Percentiles rank a stretch among this genome's conserved stretches.
phyloP scores from a whole-genome alignment of 1,140 invertebrate species.

The Pseudomyrmex flavicornis region DNA sequence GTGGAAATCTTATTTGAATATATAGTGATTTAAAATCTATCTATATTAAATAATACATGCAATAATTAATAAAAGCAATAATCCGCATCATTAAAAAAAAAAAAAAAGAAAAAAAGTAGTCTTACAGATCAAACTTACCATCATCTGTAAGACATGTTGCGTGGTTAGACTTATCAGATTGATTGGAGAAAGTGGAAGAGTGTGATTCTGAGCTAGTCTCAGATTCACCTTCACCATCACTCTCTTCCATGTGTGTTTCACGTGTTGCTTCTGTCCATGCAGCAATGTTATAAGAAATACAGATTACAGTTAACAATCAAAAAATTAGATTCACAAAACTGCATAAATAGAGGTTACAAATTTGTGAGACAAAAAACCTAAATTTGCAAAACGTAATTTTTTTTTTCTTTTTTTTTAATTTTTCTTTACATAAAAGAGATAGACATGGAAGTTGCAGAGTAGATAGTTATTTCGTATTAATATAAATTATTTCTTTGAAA shows the following conservation, averaged over 20 bases:
- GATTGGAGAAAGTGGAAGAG: conserved; percentile 83
- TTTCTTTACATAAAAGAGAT: conserved; percentile 33
- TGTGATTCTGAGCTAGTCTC: conserved; percentile 85
- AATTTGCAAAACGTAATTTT: conserved; percentile 31
- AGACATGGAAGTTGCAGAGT: conserved; percentile 43
- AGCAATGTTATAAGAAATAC: conserved; percentile 79
- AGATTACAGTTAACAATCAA: conserved; percentile 71
- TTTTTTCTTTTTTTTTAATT: conserved; percentile 4
- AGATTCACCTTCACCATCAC: conserved; percentile 85
- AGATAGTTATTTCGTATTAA: conserved; percentile 60
- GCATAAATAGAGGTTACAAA: conserved; percentile 45
- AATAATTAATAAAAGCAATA: conserved; percentile 50
- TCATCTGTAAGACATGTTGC: conserved; percentile 84
- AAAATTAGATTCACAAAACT: conserved; percentile 68
- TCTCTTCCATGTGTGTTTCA: conserved; percentile 84
- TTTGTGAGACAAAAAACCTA: conserved; percentile 41
- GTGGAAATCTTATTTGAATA: conserved; percentile 31
- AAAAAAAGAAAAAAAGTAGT: conserved; percentile 55
- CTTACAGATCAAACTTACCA: conserved; percentile 82
- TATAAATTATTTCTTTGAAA: conserved; percentile 44
- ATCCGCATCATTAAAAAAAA: conserved; percentile 38
- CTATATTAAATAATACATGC: conserved; percentile 54
- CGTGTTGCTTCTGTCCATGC: conserved; percentile 84
- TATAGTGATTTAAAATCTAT: background rate
- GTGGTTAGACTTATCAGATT: conserved; percentile 83